These are phyloP conservation scores for Sceloporus undulatus DNA, from an alignment of 2,113 vertebrate species.

Conservation along the genomic window DNA sequence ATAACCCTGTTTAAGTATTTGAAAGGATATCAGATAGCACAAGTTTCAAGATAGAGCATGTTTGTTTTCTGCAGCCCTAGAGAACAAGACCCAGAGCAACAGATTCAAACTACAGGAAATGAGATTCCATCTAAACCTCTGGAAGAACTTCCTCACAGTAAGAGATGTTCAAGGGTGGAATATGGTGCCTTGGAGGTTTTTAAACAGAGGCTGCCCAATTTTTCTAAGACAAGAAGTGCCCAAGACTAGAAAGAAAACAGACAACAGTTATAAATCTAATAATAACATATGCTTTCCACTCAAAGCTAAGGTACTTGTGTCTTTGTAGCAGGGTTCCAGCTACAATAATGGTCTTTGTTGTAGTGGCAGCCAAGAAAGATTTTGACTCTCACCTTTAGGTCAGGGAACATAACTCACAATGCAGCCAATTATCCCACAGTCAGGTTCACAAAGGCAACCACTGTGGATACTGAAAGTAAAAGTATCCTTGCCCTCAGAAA, in stretches of 20 bases:
- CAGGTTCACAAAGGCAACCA: neutral
- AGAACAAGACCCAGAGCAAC: too few species aligned
- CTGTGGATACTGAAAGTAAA: conserved; percentile 4
- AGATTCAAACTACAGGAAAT: too few species aligned
- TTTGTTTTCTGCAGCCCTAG: too few species aligned
- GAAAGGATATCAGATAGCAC: too few species aligned
- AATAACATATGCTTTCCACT: conserved; percentile 8
- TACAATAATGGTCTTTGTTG: neutral
- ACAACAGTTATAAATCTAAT: neutral
- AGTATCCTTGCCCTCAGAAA: neutral
- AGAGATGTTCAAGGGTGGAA: neutral
- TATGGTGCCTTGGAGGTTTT: too few species aligned
- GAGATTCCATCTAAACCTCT: too few species aligned
- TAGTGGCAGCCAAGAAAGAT: neutral
- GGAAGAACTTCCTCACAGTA: too few species aligned
- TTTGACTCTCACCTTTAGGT: conserved; percentile 52
- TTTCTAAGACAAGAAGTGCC: neutral
- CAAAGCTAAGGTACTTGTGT: conserved; percentile 2
- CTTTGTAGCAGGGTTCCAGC: neutral
- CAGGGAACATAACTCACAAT: neutral
- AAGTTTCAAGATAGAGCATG: too few species aligned
- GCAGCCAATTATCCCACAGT: conserved; percentile 17
- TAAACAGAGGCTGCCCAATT: neutral
- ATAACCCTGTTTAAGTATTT: too few species aligned
- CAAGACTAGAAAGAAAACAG: neutral